These are phyloP conservation scores for Chaenodraco wilsoni DNA, from an alignment of 2,797 vertebrate genomes.

Conservation along the genomic window DNA sequence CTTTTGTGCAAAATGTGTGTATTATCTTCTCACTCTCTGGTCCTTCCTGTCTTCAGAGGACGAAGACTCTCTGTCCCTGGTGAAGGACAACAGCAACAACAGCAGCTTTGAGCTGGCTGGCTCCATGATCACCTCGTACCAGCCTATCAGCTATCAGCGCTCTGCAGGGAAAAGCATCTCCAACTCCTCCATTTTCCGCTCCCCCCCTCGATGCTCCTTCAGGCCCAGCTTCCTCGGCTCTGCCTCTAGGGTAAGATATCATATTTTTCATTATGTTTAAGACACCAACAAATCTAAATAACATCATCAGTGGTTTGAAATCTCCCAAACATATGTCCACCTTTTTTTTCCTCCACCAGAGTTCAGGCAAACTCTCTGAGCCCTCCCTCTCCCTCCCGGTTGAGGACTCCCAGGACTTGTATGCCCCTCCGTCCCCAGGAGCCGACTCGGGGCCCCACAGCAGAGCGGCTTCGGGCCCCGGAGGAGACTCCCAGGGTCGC, in stretches of 20 bases:
- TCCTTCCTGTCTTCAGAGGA: constrained; percentile 84
- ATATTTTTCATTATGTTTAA: neutral
- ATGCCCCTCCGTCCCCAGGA: constrained; percentile 82
- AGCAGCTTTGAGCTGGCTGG: constrained; percentile 96
- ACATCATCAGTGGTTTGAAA: neutral
- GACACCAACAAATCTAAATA: neutral
- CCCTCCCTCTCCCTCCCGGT: constrained; percentile 92
- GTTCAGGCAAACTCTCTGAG: constrained; percentile 95
- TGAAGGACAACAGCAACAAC: constrained; percentile 95
- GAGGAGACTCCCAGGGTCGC: constrained; percentile 87
- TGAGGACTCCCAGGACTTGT: constrained; percentile 87
- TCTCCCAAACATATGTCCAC: neutral
- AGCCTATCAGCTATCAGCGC: constrained; percentile 87
- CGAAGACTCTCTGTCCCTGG: constrained; percentile 88
- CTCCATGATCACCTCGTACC: constrained; percentile 96
- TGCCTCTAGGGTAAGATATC: constrained; percentile 89
- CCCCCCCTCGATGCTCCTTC: constrained; percentile 94
- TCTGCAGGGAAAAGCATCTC: constrained; percentile 80
- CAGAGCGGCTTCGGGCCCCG: constrained; percentile 65
- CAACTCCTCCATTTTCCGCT: constrained; percentile 85
- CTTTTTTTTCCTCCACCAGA: constrained; percentile 77
- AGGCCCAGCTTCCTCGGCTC: constrained; percentile 92
- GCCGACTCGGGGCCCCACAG: constrained; percentile 83
- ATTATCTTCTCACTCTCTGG: neutral
- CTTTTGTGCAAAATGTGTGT: neutral